Evolutionary conservation across 2,113 vertebrate species (phyloP).

Genomic region (Otis tarda): DNA sequence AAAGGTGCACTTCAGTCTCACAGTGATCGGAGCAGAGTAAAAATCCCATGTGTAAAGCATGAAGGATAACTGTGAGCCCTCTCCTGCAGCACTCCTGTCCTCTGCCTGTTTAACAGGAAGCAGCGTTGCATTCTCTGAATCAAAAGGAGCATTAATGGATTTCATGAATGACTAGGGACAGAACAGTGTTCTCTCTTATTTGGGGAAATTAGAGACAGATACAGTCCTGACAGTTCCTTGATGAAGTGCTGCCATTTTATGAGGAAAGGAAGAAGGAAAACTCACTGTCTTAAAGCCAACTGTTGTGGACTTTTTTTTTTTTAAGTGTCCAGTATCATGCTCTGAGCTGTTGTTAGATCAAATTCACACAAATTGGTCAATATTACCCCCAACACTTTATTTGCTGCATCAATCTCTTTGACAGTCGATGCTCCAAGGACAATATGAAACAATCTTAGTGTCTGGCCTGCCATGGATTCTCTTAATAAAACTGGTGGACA

Average conservation of each 20-base stretch:
- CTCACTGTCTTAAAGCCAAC: neutral
- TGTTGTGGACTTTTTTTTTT: neutral
- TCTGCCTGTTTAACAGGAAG: neutral
- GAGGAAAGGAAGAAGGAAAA: neutral
- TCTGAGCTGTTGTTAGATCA: neutral
- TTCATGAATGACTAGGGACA: neutral
- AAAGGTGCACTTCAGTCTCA: neutral
- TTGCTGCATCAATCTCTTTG: neutral
- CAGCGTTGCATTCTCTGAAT: neutral
- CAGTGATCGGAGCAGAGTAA: neutral
- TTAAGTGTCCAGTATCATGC: neutral
- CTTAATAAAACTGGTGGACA: neutral
- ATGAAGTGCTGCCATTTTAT: neutral
- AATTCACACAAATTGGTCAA: neutral
- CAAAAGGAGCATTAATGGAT: neutral
- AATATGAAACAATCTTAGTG: neutral
- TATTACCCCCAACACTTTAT: neutral
- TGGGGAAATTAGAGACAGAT: neutral
- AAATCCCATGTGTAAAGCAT: rapidly evolving
- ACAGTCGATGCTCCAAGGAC: neutral
- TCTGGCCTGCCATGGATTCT: neutral
- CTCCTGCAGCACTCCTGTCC: neutral
- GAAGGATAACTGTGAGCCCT: neutral
- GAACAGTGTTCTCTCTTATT: neutral
- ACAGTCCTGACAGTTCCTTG: neutral